Base-by-base conservation (phyloP, 2,888 invertebrate genomes). In the Endotricha flammealis region DNA sequence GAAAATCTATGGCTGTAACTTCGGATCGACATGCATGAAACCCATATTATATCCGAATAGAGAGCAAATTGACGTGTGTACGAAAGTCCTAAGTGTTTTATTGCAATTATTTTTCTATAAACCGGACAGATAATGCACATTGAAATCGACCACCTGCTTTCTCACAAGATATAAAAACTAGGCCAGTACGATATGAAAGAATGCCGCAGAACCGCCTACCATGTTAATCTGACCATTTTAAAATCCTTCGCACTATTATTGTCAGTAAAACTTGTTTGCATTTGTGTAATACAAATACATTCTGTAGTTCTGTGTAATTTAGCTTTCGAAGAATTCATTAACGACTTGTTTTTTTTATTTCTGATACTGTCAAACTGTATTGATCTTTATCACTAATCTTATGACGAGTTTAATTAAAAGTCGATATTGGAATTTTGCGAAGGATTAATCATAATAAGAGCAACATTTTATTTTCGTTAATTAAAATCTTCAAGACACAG, bases 91-190 rank as follows among this genome's bases (percentile, higher is more conserved):
- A n/a, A n/a, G n/a, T n/a, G n/a, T n/a, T n/a, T 20, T 20, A 20
- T 20, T 20, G 20, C 3, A 6, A 20, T 20, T 20, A 20, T 20
- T 20, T 8, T 20, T 7, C 8, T 20, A 2, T n/a, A 6, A 24
- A 24, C 14, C 13, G 10, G 24, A 36, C 30, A 35, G 36, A 39
- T 32, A 33, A 42, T 16, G 32, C 20, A 34, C 28, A 29, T 23
- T 25, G 10, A 29, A 35, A 33, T 24, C 14, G 29, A 46, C 48
- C 56, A 56, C 53, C 53, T 56, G 56, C 50, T 46, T 38, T 42
- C 41, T 44, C 32, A 28, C 35, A 41, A 50, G 53, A 44, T 41
- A 52, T 36, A 38, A 46, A 47, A 35, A 35, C 39, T 42, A 42
- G 45, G 41, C 43, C 44, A 46, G 44, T 48, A 42, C 39, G 30